Base-by-base conservation (phyloP, 2,888 invertebrate species). In the Trypoxylon attenuatum region DNA sequence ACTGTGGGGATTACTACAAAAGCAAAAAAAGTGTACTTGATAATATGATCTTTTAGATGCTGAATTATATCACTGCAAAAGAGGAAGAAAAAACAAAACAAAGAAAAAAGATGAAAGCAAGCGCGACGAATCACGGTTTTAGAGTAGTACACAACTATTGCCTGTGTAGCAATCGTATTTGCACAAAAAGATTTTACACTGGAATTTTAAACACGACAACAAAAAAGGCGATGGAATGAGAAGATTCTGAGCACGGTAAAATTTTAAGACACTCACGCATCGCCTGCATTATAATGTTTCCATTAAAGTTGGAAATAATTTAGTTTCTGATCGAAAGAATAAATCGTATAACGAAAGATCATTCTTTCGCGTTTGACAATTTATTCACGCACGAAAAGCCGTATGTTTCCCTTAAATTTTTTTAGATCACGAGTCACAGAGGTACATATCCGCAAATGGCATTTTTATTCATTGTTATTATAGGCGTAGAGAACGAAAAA, bases 391-490 rank as follows among this genome's bases (percentile, higher is more conserved):
- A 13, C 33, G 33, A 33, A 13, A 33, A 33, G 33, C n/a, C n/a
- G n/a, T 10, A 33, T 13, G n/a, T 33, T 45, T 49, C 33, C 52
- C 51, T 38, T 51, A 45, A 47, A 56, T 8, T 29, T 33, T 58
- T 57, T 65, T 70, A 68, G 61, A 62, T 22, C 38, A 59, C 43
- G 39, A 57, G 55, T 73, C 70, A 43, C 59, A 62, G 46, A 71
- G 60, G 71, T 65, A 73, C 75, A 73, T 73, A 74, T 73, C 73
- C 65, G 47, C 62, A 66, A n/a, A 55, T 61, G 64, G 63, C 71
- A 71, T 68, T 73, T 74, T 58, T 74, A 73, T 69, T 73, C 60
- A 66, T 73, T 73, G 69, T 73, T 73, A 73, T 56, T 43, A 58
- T 73, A 73, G 69, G 49, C 42, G 39, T 72, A 72, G 60, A 25